Evolutionary conservation across 2,113 vertebrate species (phyloP).

Genomic region (Ptilorrhoa leucosticta): DNA sequence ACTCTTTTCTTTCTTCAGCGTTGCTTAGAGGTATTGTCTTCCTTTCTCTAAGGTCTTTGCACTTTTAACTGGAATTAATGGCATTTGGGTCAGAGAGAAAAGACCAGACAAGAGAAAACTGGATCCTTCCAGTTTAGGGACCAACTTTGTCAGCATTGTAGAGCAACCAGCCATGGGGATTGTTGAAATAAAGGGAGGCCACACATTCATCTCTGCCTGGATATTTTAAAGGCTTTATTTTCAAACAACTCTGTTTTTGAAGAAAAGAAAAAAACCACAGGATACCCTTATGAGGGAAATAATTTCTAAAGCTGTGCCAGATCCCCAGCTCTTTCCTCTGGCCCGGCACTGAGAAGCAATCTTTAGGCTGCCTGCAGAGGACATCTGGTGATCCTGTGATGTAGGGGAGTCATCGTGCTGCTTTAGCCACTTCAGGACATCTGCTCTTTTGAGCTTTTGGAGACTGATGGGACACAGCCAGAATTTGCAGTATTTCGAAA

Average conservation of each 20-base stretch:
- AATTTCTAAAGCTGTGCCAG: conserved; percentile 22
- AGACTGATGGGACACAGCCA: not conserved
- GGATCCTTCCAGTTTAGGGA: not conserved
- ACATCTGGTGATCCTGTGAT: conserved; percentile 42
- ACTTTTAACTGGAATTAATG: not conserved
- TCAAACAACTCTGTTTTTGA: not conserved
- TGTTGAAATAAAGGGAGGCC: not conserved
- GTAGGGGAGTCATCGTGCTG: not conserved
- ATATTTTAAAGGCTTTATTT: conserved; percentile 16
- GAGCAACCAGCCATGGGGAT: not conserved
- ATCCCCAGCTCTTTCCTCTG: not conserved
- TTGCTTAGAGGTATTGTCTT: not conserved
- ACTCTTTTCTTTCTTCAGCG: not conserved
- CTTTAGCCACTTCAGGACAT: conserved; percentile 21
- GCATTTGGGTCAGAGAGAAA: not conserved
- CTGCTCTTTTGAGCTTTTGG: conserved; percentile 17
- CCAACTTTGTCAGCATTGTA: not conserved
- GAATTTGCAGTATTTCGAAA: conserved; percentile 2
- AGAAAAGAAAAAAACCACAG: conserved; percentile 30
- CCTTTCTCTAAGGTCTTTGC: not conserved
- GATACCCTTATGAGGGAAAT: conserved; percentile 9
- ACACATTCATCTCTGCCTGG: not conserved
- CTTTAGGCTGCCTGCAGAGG: not conserved
- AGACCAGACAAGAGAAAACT: not conserved
- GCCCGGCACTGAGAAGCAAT: not conserved